Evolutionary conservation across 2,797 vertebrate genomes (phyloP), one percentile per base, ranked within the genome.

Genomic region (Pempheris klunzingeri): DNA sequence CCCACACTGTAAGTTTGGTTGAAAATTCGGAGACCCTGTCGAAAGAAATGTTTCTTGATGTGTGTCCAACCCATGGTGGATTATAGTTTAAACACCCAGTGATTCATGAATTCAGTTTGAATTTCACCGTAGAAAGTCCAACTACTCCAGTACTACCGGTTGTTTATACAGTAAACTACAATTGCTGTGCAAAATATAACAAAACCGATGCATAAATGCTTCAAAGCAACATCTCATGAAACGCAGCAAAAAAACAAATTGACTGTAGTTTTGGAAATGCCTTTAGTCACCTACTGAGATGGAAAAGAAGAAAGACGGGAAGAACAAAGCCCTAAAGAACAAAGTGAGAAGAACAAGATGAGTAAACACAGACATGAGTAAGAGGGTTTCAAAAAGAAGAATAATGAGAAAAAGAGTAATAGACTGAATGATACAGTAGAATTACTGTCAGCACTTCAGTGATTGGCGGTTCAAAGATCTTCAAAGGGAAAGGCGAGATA

Each of bases 381-480:
- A 65, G 64, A 68, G 50, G 34, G 44, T 65, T 82, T 78, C 1
- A 24, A 34, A 74, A 70, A 43, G 46, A 66, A 15, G 22, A 69
- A 68, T 18, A 61, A 66, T 53, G 50, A 12, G n/a, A 6, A 18
- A 57, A 71, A 43, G 26, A 46, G 39, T 70, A 67, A 64, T 50
- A 54, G 69, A 71, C 32, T 12, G 59, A 86, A 58, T 63, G 62
- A 79, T 78, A 24, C 52, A 50, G 46, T 61, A 81, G 43, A 75
- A 74, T 43, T 44, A 68, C 47, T 67, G 47, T 49, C 57, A 80
- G 69, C 71, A 46, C 34, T 52, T 80, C 69, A 32, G 64, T 80
- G 77, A 87, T 43, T 84, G 85, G 58, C 78, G 75, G 68, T 87
- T 90, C 71, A 86, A 86, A 87, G 78, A 76, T 64, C 73, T 82